Base-by-base conservation (phyloP, 1,140 invertebrate genomes). In the Latrodectus geometricus region DNA sequence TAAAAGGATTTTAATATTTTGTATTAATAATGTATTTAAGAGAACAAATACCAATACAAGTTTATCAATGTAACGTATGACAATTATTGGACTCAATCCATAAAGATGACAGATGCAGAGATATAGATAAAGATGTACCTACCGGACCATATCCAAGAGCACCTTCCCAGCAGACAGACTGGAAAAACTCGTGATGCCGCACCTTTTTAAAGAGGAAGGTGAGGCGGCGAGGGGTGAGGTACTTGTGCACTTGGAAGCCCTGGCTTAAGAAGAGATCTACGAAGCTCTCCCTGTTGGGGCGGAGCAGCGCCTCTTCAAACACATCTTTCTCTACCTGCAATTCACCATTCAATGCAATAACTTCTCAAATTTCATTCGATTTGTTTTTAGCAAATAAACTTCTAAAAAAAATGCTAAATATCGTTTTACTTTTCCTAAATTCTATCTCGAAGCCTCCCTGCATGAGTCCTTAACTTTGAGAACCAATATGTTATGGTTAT, bases 221-320 rank as follows among this genome's bases (percentile, higher is more conserved):
- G 4, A 92, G 87, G 48, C 90, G 65, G 87, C 70, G 90, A 88
- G 88, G 91, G 88, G 88, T 90, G 2, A 92, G 84, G 76, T 90
- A 92, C 72, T 91, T 90, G 76, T 91, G 91, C 56, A 92, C 88
- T 82, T 89, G 88, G 81, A 92, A 91, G 35, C 91, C 91, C 74
- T 91, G 90, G 54, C 91, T 89, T 9, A 92, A 82, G 83, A 92
- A 92, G 15, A 92, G 84, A 48, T 91, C 91, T 0, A 92, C 90
- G 89, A 92, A 92, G 61, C 90, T 90, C 89, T 92, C 92, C 54
- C 92, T 90, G 56, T 91, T 89, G 20, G 89, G 89, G 78, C 90
- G 88, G 11, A 91, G 65, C 23, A 92, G 79, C 0, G 91, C 91
- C 79, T 91, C 89, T 81, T 92, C 90, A 89, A 92, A 92, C 49